Conservation (phyloP, 2,113 vertebrate genomes). For the Ictalurus punctatus region DNA sequence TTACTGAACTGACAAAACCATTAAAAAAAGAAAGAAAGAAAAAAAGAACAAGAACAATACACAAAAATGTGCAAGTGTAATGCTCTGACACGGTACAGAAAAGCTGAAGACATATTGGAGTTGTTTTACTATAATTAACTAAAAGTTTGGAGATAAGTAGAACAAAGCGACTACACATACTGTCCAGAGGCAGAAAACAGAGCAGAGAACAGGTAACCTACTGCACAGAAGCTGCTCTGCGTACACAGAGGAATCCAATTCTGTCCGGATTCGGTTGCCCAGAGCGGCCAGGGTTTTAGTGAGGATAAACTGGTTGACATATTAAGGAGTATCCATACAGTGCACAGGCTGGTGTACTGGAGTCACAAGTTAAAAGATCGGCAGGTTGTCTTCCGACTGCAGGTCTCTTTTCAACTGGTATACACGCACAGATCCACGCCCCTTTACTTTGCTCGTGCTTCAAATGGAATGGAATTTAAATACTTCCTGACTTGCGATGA, state of each 20-base stretch:
- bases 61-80: background rate
- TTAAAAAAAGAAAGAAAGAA: too few species aligned
- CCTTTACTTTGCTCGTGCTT: slow-evolving; percentile 42
- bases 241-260: slow-evolving; percentile 72
- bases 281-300: slow-evolving; percentile 58
- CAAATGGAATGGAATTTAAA: slow-evolving; percentile 39
- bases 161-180: background rate
- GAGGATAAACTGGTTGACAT: slow-evolving; percentile 58
- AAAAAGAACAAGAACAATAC: background rate
- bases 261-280: slow-evolving; percentile 57
- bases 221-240: slow-evolving; percentile 62
- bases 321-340: slow-evolving; percentile 24
- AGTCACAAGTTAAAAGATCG: background rate
- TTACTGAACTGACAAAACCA: background rate
- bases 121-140: background rate
- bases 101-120: background rate
- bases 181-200: background rate
- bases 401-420: slow-evolving; percentile 10
- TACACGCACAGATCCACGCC: slow-evolving; percentile 1
- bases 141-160: background rate
- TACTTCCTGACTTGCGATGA: slow-evolving; percentile 56
- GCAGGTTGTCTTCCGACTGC: background rate
- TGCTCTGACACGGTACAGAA: background rate
- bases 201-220: slow-evolving; percentile 56
- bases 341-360: slow-evolving; percentile 15